Evolutionary conservation across 53 echinoderm and acorn worm species (phyloP), one percentile per base, ranked within the genome.

Genomic region (Hippasteria phrygiana): DNA sequence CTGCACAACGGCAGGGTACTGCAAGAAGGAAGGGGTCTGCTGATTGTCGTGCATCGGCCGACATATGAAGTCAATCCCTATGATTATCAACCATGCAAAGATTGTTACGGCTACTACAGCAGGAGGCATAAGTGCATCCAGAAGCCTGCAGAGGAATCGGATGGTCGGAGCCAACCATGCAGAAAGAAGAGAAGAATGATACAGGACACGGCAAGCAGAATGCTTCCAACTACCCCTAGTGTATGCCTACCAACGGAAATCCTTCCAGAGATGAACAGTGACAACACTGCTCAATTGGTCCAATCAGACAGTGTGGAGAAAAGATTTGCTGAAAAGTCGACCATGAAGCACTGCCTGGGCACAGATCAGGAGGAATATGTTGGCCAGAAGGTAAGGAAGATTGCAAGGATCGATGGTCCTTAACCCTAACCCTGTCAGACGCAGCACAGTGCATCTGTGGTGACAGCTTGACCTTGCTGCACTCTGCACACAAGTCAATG

Each of bases 91-190:
- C 95, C 90, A 47, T 95, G 92, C 53, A 24, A 63, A 24, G 62
- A 73, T 24, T 90, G 88, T 72, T 95, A 78, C 83, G 95, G 92
- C 56, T 95, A 88, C 41, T 83, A 56, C 66, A 78, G 73, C 0
- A 90, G 95, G 95, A 95, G 90, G 59, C 95, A 95, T 55, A 85
- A 65, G 24, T 94, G 89, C 66, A 45, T 66, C 69, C 83, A 83
- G 67, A 48, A 42, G 54, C 53, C 8, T 46, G 16, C 27, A 20
- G 66, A n/a, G 42, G 74, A 73, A 79, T 66, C 64, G 56, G 55
- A 88, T 64, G 74, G n/a, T n/a, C n/a, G n/a, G n/a, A n/a, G n/a
- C n/a, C n/a, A n/a, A n/a, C n/a, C 87, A 51, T 45, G 12, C 13
- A 74, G 80, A 81, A 94, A 87, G 71, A 92, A 90, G 54, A 62